Evolutionary conservation across 1,140 invertebrate genomes (phyloP), one percentile per base, ranked within the genome.

Genomic region (Habropoda laboriosa): DNA sequence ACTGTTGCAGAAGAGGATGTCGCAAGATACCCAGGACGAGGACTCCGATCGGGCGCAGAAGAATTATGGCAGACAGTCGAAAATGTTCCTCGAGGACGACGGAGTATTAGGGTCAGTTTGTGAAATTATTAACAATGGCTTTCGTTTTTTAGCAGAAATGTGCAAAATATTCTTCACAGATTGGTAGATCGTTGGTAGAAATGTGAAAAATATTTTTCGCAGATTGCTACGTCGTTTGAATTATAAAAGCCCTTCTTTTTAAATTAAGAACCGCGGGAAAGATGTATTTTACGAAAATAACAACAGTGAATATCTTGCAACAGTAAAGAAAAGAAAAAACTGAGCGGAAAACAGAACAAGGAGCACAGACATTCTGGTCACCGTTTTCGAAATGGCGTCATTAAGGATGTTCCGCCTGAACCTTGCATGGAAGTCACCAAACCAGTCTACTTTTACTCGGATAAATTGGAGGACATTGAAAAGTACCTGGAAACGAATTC

Each of bases 101-200:
- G 49, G 38, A 64, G 47, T 16, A 3, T 3, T 38, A 0, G 79
- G 47, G 81, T 85, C 38, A 58, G 82, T 74, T 42, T 5, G n/a
- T 18, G 16, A 16, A 58, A 6, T 0, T 32, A 32, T 49, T 45
- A 13, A 18, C 10, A 40, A 6, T n/a, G 8, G n/a, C n/a, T n/a
- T n/a, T n/a, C n/a, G n/a, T n/a, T n/a, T n/a, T n/a, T n/a, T n/a
- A n/a, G n/a, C n/a, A n/a, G n/a, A n/a, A n/a, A n/a, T n/a, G n/a
- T n/a, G n/a, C n/a, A n/a, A n/a, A n/a, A n/a, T n/a, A n/a, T n/a
- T n/a, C n/a, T n/a, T n/a, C n/a, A n/a, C n/a, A n/a, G n/a, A n/a
- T n/a, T n/a, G n/a, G n/a, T n/a, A n/a, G n/a, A n/a, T n/a, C n/a
- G n/a, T n/a, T n/a, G n/a, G n/a, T n/a, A n/a, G n/a, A n/a, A n/a